phyloP scores from a whole-genome alignment of 2,113 vertebrate genomes.

The Gymnobelideus leadbeateri region DNA sequence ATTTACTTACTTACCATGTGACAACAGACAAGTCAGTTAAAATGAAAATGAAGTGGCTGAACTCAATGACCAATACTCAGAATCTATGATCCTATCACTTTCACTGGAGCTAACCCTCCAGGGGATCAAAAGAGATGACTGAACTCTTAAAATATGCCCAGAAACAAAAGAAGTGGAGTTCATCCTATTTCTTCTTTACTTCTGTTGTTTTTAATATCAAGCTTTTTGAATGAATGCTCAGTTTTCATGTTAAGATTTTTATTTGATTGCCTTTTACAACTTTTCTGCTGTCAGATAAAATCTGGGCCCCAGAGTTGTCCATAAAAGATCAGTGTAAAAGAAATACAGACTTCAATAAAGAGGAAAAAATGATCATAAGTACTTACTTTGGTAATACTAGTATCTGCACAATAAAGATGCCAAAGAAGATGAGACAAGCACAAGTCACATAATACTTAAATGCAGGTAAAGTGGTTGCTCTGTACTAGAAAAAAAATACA shows the following conservation, averaged over 20 bases:
- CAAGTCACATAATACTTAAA: constrained; percentile 99
- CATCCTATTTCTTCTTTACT: background rate
- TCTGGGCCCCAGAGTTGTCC: background rate
- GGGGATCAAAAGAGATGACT: background rate
- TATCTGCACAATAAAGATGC: constrained; percentile 97
- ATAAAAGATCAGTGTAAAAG: background rate
- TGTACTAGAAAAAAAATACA: constrained; percentile 87
- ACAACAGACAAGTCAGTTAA: background rate
- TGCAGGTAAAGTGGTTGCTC: constrained; percentile 95
- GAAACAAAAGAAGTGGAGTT: background rate
- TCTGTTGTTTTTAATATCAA: background rate
- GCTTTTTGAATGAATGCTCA: background rate
- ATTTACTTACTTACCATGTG: background rate
- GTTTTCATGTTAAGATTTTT: background rate
- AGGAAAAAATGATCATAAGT: background rate
- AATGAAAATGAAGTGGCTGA: background rate
- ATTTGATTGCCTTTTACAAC: background rate
- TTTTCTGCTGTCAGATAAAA: background rate
- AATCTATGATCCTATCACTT: background rate
- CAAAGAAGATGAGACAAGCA: constrained; percentile 96
- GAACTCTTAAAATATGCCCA: background rate
- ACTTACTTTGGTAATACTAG: constrained; percentile 97
- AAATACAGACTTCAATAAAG: background rate
- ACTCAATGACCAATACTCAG: background rate
- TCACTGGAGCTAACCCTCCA: background rate